Conservation (phyloP, 2,113 vertebrate species). For the Neolamprologus sp. region DNA sequence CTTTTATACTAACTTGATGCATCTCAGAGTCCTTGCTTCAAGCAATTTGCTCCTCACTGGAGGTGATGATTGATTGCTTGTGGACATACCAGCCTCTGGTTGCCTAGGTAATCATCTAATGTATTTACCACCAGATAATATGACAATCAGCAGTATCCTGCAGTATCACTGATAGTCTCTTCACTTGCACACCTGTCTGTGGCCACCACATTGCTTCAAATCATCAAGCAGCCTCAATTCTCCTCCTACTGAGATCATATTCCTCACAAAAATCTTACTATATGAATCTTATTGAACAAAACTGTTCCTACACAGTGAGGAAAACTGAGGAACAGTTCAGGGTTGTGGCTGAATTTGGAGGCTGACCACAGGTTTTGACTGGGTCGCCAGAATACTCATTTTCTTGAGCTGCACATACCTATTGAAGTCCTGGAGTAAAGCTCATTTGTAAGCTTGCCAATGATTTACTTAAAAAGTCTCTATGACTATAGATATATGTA, state of each 20-base stretch:
- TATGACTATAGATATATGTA: background rate
- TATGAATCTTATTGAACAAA: background rate
- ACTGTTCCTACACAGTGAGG: background rate
- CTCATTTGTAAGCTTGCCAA: background rate
- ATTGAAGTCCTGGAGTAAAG: background rate
- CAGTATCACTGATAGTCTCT: background rate
- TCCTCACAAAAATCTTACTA: background rate
- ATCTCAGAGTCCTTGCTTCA: background rate
- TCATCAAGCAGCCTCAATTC: background rate
- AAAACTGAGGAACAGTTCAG: background rate
- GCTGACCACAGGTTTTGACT: background rate
- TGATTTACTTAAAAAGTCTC: background rate
- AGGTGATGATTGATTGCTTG: background rate
- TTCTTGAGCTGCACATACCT: background rate
- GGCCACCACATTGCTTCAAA: background rate
- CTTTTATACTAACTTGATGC: background rate
- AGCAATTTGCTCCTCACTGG: background rate
- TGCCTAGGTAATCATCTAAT: background rate
- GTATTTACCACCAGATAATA: background rate
- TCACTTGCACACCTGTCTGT: background rate
- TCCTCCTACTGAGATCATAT: background rate
- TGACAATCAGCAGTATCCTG: background rate
- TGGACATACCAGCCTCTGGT: background rate
- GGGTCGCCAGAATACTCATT: background rate
- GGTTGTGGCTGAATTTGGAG: background rate